Conservation (phyloP, 2,797 vertebrate species). For the Poecilia wingei region DNA sequence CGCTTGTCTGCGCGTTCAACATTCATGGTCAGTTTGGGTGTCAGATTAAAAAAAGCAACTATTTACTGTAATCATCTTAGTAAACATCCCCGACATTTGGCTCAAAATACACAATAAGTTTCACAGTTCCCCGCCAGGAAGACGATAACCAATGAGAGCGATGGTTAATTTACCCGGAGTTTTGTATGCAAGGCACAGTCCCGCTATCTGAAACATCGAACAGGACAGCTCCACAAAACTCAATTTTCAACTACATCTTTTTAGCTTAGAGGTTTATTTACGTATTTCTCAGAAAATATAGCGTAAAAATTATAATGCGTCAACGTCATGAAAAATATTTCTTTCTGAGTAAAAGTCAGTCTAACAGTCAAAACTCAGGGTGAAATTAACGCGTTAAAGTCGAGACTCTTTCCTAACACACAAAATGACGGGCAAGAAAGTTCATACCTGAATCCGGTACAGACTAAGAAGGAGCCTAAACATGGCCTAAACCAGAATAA, state of each 20-base stretch:
- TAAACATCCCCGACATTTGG: neutral
- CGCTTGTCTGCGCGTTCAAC: neutral
- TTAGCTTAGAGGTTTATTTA: neutral
- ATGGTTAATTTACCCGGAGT: fast-evolving
- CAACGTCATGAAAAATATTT: neutral
- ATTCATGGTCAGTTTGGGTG: fast-evolving
- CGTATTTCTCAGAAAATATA: neutral
- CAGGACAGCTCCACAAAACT: neutral
- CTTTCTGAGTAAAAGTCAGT: neutral
- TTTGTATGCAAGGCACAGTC: conserved; percentile 3
- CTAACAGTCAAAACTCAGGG: conserved; percentile 31
- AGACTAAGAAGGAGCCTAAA: neutral
- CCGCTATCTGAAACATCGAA: neutral
- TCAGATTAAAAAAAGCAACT: conserved; percentile 1
- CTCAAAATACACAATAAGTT: conserved; percentile 15
- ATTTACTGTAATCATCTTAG: fast-evolving
- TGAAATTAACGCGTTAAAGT: too few relatives aligned
- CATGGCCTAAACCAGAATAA: neutral
- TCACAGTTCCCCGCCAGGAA: conserved; percentile 65
- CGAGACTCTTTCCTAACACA: neutral
- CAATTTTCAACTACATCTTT: neutral
- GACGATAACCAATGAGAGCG: conserved; percentile 35
- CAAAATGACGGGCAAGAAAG: neutral
- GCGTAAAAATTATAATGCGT: neutral
- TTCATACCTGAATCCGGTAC: neutral